A percentile compares a stretch with the other conserved stretches of the same genome.
phyloP scores from a whole-genome alignment of 1,140 invertebrate species.

The Drosophila gunungcola region DNA sequence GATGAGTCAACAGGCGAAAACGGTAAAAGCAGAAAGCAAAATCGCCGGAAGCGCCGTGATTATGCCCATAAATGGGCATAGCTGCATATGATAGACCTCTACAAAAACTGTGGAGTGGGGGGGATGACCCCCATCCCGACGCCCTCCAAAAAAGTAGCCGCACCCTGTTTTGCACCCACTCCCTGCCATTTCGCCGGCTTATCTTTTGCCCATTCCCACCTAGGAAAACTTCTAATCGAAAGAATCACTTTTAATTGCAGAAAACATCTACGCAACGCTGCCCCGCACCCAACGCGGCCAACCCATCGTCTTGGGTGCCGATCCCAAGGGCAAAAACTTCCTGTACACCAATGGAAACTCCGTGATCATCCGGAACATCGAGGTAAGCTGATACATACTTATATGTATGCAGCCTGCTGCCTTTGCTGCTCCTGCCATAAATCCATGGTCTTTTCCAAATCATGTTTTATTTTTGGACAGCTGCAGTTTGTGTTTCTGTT shows the following conservation, averaged over 20 bases:
- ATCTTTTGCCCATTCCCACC: slow-evolving; percentile 19
- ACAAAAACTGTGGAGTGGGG: not conserved
- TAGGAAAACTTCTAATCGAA: slow-evolving; percentile 51
- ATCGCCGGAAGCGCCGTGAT: slow-evolving; percentile 66
- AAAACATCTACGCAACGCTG: slow-evolving; percentile 95
- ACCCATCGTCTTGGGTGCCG: slow-evolving; percentile 96
- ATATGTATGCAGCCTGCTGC: slow-evolving; percentile 8
- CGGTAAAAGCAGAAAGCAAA: slow-evolving; percentile 65
- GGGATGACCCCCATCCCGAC: not conserved
- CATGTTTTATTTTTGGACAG: slow-evolving; percentile 80
- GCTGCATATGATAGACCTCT: slow-evolving; percentile 2
- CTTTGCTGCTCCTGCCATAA: slow-evolving; percentile 39
- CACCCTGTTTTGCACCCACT: slow-evolving; percentile 50
- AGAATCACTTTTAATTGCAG: slow-evolving; percentile 85
- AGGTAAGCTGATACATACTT: slow-evolving; percentile 87
- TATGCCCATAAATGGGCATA: slow-evolving; percentile 74
- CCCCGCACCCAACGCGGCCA: slow-evolving; percentile 96
- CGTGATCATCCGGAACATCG: slow-evolving; percentile 98
- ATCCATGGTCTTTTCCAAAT: slow-evolving; percentile 59
- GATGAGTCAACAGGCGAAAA: slow-evolving; percentile 72
- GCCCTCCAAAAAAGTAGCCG: slow-evolving; percentile 30
- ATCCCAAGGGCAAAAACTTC: slow-evolving; percentile 99
- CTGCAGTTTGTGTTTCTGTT: slow-evolving; percentile 64
- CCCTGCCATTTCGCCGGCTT: slow-evolving; percentile 9
- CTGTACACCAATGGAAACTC: slow-evolving; percentile 99